phyloP scores from a whole-genome alignment of 2,797 vertebrate species.

The Sciurus vulgaris region DNA sequence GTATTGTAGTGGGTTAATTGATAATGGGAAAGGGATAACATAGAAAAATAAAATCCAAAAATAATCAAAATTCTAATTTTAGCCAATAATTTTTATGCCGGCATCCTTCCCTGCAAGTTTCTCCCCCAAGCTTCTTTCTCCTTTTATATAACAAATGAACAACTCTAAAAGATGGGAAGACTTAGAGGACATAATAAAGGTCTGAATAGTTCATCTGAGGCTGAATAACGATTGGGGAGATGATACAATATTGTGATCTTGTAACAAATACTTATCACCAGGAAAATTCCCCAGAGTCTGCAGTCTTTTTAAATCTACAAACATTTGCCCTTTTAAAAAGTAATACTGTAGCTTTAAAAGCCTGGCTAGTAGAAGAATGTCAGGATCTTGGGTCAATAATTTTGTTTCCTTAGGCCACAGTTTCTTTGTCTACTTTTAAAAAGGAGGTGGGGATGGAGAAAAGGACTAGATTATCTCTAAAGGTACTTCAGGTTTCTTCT shows the following conservation, averaged over 20 bases:
- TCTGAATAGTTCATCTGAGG: neutral
- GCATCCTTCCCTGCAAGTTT: neutral
- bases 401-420: slow-evolving; percentile 41
- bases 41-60: slow-evolving; percentile 51
- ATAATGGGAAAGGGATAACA: neutral
- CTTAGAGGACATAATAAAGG: neutral
- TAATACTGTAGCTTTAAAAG: slow-evolving; percentile 5
- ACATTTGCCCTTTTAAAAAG: neutral
- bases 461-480: neutral
- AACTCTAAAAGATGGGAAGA: neutral
- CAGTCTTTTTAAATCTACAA: slow-evolving; percentile 9
- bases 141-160: slow-evolving; percentile 6
- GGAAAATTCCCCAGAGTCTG: neutral
- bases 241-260: neutral
- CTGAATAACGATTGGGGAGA: neutral
- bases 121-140: neutral
- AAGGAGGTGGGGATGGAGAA: neutral
- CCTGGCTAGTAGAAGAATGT: neutral
- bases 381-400: neutral
- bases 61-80: slow-evolving; percentile 33
- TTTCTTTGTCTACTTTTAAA: slow-evolving; percentile 11
- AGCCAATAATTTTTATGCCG: slow-evolving; percentile 14
- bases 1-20: neutral
- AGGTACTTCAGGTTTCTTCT: neutral
- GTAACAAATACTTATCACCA: neutral